A percentile compares a stretch with the other conserved stretches of the same genome.
Conservation (phyloP, 1,140 invertebrate genomes). For the Drosophila baimaii region DNA sequence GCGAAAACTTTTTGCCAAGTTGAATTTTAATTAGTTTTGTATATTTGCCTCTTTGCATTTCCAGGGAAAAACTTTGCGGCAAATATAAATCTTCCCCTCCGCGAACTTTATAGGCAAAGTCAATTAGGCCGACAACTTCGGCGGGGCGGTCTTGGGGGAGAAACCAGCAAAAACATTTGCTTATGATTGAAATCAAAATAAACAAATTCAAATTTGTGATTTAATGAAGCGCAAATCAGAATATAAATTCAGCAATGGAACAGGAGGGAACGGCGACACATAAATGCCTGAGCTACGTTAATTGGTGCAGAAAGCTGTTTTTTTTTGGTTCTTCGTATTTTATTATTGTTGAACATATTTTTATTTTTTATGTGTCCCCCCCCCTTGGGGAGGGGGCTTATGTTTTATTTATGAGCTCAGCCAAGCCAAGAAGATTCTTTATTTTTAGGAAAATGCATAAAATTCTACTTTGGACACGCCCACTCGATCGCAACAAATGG, state of each 20-base stretch:
- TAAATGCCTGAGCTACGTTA: slow-evolving; percentile 43
- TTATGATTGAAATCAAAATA: slow-evolving; percentile 43
- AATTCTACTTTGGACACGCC: slow-evolving; percentile 60
- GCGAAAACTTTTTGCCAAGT: slow-evolving; percentile 79
- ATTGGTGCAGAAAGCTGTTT: slow-evolving; percentile 66
- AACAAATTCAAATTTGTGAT: slow-evolving; percentile 67
- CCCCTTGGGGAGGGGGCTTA: slow-evolving; percentile 17
- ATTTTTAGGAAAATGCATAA: slow-evolving; percentile 68
- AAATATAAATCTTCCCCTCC: slow-evolving; percentile 59
- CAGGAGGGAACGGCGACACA: slow-evolving; percentile 2
- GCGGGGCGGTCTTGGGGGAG: no score
- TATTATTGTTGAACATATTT: slow-evolving; percentile 36
- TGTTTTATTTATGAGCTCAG: slow-evolving; percentile 72
- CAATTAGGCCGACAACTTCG: slow-evolving; percentile 62
- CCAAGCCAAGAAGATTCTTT: slow-evolving; percentile 21
- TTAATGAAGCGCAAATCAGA: slow-evolving; percentile 70
- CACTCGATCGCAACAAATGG: slow-evolving; percentile 38
- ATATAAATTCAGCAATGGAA: slow-evolving; percentile 42
- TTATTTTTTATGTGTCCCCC: slow-evolving; percentile 42
- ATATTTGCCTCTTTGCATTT: slow-evolving; percentile 65
- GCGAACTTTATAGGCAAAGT: slow-evolving; percentile 57
- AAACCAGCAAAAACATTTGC: slow-evolving; percentile 38
- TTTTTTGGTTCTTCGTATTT: slow-evolving; percentile 21
- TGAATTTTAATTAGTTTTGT: slow-evolving; percentile 83
- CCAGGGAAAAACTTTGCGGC: slow-evolving; percentile 51